Evolutionary conservation across 2,888 invertebrate species (phyloP).

Genomic region (Tachina grossa): DNA sequence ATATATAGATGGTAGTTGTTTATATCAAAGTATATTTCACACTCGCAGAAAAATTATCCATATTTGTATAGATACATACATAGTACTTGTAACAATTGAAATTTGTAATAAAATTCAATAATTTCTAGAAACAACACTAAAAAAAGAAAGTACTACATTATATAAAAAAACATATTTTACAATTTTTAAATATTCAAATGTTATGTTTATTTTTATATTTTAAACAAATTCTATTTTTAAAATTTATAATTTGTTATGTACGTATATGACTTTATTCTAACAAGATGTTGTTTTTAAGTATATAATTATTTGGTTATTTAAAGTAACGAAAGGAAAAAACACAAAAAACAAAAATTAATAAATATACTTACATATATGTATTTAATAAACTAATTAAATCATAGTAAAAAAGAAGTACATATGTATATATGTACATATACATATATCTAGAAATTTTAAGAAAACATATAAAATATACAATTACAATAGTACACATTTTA

Average conservation of each 20-base stretch:
- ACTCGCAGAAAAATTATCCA: neutral
- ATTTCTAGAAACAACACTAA: neutral
- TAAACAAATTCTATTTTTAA: conserved; percentile 41
- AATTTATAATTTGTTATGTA: conserved; percentile 12
- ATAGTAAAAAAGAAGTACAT: conserved; percentile 34
- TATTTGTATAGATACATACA: neutral
- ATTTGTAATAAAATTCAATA: conserved; percentile 23
- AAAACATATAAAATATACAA: conserved; percentile 20
- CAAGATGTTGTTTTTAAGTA: neutral
- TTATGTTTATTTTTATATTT: conserved; percentile 24
- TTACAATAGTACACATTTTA: conserved; percentile 50
- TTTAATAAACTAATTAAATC: conserved; percentile 41
- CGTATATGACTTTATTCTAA: conserved; percentile 18
- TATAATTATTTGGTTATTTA: conserved; percentile 28
- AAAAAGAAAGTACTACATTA: conserved; percentile 38
- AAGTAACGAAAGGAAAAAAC: neutral
- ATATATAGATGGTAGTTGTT: no score
- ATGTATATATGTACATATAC: no score
- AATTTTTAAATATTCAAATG: conserved; percentile 40
- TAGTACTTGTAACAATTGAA: neutral
- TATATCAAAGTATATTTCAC: no score
- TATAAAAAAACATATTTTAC: conserved; percentile 33
- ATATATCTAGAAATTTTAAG: conserved; percentile 35
- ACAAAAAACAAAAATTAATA: conserved; percentile 3
- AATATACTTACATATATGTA: neutral